These are phyloP conservation scores for Rhegmatorhina hoffmannsi DNA, from an alignment of 2,113 vertebrate species.

Conservation along the genomic window DNA sequence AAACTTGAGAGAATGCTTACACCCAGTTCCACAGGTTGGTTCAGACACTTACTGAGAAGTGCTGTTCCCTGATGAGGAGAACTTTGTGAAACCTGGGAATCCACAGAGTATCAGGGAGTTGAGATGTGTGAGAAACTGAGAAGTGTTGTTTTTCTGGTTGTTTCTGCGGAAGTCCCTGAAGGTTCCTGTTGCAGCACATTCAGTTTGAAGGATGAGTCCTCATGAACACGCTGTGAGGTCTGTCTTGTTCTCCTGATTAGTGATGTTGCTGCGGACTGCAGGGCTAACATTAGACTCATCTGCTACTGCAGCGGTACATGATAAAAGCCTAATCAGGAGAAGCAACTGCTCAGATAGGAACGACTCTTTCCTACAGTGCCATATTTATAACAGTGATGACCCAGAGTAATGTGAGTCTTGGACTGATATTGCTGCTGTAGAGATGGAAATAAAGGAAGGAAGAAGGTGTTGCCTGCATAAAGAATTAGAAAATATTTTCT, in stretches of 20 bases:
- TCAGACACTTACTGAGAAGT: background rate
- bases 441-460: background rate
- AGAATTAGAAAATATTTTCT: background rate
- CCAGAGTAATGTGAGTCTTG: background rate
- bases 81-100: background rate
- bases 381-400: background rate
- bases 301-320: background rate
- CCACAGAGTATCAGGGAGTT: background rate
- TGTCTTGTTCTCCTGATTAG: conserved; percentile 5
- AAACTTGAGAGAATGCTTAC: background rate
- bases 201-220: background rate
- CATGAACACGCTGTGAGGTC: background rate
- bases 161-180: background rate
- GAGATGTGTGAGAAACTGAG: background rate
- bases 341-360: background rate
- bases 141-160: background rate
- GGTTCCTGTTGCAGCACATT: background rate
- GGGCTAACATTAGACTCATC: background rate
- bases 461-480: background rate
- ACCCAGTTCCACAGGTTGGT: background rate
- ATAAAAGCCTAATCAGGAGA: conserved; percentile 10
- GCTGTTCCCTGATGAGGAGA: background rate
- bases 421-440: background rate
- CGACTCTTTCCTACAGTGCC: background rate
- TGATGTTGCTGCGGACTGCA: background rate